Base-by-base conservation (phyloP, 2,113 vertebrate genomes). In the Hylia prasina region DNA sequence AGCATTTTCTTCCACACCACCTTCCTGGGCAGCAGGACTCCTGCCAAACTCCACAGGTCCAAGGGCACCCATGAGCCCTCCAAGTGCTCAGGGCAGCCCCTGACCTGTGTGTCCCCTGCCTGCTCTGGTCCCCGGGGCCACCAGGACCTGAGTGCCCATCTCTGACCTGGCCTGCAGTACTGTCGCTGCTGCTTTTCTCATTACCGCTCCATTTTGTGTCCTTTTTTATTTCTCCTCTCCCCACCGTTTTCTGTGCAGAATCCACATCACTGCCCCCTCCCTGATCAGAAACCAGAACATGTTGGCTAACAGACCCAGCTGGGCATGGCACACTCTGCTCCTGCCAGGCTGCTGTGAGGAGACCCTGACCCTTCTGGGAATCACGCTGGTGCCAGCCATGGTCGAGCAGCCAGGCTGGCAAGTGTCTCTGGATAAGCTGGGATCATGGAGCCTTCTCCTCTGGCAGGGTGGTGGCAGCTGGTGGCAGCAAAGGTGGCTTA, bases 101-200 rank as follows among this genome's bases (percentile, higher is more conserved):
- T 2, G 8, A 15, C 4, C 9, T 4, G 24, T 1, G 23, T 21
- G 37, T 22, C 65, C 68, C 24, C 75, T 61, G 56, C 60, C 39
- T 9, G 2, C 58, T 6, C 33, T 2, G 4, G 11, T 50, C 50
- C 64, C 69, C 48, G 12, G 39, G 31, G 45, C 54, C 45, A 5
- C 4, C 12, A 3, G 37, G 31, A 31, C 87, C 79, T 6, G 0
- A 48, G 40, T 1, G 0, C 47, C 86, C 2, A 1, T 21, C n/a
- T 57, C 84, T 53, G 47, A 40, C 28, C 51, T 33, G 18, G 11
- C 45, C 71, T 53, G n/a, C 47, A 63, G 47, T 3, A 1, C 11
- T 13, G 20, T 16, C 33, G 45, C 56, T 61, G 27, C 61, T 71
- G 51, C 50, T 54, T 75, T 70, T 60, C 54, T 28, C 51, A 10